These are phyloP conservation scores for Apocrypta bakeri DNA, from an alignment of 1,140 invertebrate species.

Conservation along the genomic window DNA sequence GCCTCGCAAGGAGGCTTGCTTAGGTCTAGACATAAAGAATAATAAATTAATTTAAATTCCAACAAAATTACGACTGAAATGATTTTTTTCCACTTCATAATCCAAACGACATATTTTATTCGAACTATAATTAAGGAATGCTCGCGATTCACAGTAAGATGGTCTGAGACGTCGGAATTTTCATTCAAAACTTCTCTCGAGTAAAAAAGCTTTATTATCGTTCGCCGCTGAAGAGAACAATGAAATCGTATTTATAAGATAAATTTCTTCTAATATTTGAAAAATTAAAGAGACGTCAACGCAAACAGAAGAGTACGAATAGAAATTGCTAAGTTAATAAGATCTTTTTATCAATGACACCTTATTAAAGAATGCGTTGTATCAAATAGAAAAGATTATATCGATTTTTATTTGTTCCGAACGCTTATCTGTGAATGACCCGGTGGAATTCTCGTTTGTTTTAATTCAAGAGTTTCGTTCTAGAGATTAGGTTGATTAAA, in stretches of 20 bases:
- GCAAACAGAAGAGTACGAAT: too few species aligned
- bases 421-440: neutral
- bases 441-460: neutral
- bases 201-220: constrained; percentile 23
- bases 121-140: neutral
- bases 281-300: too few species aligned
- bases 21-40: constrained; percentile 59
- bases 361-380: too few species aligned
- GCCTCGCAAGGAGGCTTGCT: constrained; percentile 64
- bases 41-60: neutral
- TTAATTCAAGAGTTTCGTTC: neutral
- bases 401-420: neutral
- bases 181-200: constrained; percentile 13
- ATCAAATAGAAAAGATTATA: too few species aligned
- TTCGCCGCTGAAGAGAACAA: constrained; percentile 25
- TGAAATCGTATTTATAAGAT: constrained; percentile 35
- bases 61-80: too few species aligned
- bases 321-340: too few species aligned
- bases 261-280: neutral
- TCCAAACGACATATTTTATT: neutral
- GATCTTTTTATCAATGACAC: too few species aligned
- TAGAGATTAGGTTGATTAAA: neutral
- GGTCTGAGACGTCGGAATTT: constrained; percentile 5
- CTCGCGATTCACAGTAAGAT: neutral
- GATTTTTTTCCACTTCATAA: neutral